phyloP scores from a whole-genome alignment of 2,113 vertebrate genomes.

The Tursiops truncatus region DNA sequence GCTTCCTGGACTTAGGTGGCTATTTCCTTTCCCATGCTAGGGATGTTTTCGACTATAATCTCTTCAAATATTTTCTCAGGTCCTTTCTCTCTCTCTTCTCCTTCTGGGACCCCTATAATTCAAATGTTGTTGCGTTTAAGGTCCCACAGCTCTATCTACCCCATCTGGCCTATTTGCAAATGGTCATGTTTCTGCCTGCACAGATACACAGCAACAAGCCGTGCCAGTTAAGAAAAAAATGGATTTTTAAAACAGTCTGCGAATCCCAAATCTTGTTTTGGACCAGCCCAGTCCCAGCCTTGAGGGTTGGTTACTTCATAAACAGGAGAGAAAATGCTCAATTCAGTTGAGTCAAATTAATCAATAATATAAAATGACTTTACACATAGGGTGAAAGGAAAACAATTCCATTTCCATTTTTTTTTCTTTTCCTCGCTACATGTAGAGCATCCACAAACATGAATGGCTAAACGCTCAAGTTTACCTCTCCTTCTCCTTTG shows the following conservation, averaged over 20 bases:
- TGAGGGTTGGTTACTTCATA: neutral
- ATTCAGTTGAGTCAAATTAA: neutral
- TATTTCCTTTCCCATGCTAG: too few relatives aligned
- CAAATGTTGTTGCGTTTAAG: too few relatives aligned
- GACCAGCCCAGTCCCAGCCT: neutral
- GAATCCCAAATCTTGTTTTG: slow-evolving; percentile 26
- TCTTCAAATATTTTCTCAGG: too few relatives aligned
- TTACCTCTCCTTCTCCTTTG: slow-evolving; percentile 97
- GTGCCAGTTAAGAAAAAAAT: too few relatives aligned
- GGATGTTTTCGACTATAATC: too few relatives aligned
- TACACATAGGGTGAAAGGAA: neutral
- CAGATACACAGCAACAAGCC: neutral
- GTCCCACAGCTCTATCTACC: neutral
- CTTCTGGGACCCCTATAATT: too few relatives aligned
- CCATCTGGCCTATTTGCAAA: neutral
- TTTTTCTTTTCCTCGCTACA: neutral
- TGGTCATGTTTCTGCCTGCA: neutral
- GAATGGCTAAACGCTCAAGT: neutral
- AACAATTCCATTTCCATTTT: neutral
- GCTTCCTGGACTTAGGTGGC: too few relatives aligned
- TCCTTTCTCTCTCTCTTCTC: too few relatives aligned
- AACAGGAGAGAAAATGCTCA: neutral
- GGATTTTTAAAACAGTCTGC: neutral
- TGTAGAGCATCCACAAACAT: neutral
- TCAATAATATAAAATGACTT: neutral